These are phyloP conservation scores for Drosophila prostipennis DNA, from an alignment of 2,888 invertebrate genomes.

Conservation along the genomic window DNA sequence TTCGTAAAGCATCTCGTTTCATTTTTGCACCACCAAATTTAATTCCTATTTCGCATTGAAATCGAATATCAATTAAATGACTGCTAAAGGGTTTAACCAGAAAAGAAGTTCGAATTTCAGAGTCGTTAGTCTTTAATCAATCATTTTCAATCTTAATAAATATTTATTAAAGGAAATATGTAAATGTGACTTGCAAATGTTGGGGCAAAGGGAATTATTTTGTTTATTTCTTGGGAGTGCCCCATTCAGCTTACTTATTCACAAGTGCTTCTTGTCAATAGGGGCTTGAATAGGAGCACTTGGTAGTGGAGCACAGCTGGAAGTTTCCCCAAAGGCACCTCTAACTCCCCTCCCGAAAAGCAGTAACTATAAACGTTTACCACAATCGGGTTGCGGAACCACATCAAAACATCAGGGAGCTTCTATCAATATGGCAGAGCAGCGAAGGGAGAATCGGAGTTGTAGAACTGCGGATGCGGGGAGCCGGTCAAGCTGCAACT, in stretches of 20 bases:
- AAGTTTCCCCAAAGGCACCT: neutral
- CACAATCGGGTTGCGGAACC: slow-evolving; percentile 64
- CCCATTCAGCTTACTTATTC: slow-evolving; percentile 1
- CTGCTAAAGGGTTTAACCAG: too few relatives aligned
- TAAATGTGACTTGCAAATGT: neutral
- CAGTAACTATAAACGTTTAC: slow-evolving; percentile 63
- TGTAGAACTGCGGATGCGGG: slow-evolving; percentile 1
- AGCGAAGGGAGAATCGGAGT: slow-evolving; percentile 11
- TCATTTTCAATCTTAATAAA: too few relatives aligned
- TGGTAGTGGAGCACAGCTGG: slow-evolving; percentile 12
- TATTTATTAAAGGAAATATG: neutral
- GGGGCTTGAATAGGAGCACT: slow-evolving; percentile 1
- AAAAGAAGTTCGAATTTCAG: too few relatives aligned
- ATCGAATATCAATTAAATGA: neutral
- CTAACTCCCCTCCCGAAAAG: neutral
- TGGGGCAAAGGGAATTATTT: neutral
- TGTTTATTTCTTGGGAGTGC: too few relatives aligned
- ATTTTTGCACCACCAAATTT: neutral
- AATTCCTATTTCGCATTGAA: neutral
- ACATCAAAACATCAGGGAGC: slow-evolving; percentile 58
- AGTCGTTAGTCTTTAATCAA: too few relatives aligned
- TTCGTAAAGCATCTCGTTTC: neutral
- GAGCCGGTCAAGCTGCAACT: slow-evolving; percentile 34
- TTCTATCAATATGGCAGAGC: slow-evolving; percentile 14
- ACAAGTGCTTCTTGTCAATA: slow-evolving; percentile 18